A percentile compares a stretch with the other conserved stretches of the same genome.
These are phyloP conservation scores for Xenentodon cancila DNA, from an alignment of 2,797 vertebrate species.

Conservation along the genomic window DNA sequence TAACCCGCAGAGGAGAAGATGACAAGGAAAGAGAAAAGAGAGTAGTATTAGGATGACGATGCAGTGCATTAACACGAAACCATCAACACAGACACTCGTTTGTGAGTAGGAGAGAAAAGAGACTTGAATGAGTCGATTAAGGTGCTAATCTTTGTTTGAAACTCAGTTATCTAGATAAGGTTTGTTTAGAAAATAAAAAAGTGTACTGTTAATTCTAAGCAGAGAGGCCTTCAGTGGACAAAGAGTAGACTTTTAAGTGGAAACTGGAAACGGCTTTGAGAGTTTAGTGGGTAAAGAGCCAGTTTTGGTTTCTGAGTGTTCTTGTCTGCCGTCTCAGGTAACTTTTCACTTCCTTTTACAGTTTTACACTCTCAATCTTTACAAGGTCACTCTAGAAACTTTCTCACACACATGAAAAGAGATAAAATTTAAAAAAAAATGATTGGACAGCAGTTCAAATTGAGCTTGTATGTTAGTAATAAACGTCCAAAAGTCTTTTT, in stretches of 20 bases:
- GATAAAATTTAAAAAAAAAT: too few species aligned
- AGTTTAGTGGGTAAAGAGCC: conserved; percentile 45
- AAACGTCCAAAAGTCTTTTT: too few species aligned
- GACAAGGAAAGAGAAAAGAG: conserved; percentile 46
- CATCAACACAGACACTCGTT: conserved; percentile 49
- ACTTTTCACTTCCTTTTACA: too few species aligned
- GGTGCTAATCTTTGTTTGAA: conserved; percentile 47
- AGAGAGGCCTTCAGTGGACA: conserved; percentile 59
- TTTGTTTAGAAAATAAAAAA: conserved; percentile 27
- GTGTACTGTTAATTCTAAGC: conserved; percentile 31
- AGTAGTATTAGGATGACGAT: conserved; percentile 50
- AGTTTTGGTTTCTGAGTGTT: not conserved
- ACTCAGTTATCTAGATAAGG: conserved; percentile 23
- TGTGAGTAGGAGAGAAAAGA: conserved; percentile 40
- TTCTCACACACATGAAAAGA: too few species aligned
- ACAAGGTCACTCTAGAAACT: too few species aligned
- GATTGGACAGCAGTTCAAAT: too few species aligned
- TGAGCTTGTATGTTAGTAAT: too few species aligned
- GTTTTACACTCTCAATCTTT: too few species aligned
- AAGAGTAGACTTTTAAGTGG: conserved; percentile 66
- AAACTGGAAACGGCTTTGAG: conserved; percentile 66
- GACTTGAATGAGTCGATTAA: conserved; percentile 47
- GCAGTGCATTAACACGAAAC: conserved; percentile 40
- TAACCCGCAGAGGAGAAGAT: conserved; percentile 39
- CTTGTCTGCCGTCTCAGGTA: too few species aligned